Evolutionary conservation across 2,797 vertebrate species (phyloP).

Genomic region (Lindbergichthys nudifrons): DNA sequence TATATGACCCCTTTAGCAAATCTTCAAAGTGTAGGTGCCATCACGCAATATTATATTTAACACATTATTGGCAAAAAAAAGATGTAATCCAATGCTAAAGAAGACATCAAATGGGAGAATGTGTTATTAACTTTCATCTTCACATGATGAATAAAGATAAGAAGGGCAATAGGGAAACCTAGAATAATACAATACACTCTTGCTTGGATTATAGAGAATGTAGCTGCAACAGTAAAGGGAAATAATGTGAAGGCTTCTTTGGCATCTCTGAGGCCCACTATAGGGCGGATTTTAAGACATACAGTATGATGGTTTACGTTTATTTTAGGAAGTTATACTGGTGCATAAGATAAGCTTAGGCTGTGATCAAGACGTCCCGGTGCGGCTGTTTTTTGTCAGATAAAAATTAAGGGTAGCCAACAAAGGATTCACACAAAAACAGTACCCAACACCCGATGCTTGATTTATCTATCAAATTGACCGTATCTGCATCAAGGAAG

Average conservation of each 20-base stretch:
- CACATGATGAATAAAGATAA: not conserved
- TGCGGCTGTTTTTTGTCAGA: not conserved
- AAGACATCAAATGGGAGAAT: not conserved
- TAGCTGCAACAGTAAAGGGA: not conserved
- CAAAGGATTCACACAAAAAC: not conserved
- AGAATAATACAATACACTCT: not conserved
- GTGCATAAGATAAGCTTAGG: not conserved
- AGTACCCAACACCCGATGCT: not conserved
- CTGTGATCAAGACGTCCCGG: not conserved
- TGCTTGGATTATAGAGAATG: not conserved
- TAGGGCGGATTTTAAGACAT: not conserved
- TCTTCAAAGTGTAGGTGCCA: not conserved
- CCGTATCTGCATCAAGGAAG: not conserved
- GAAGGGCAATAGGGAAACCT: not conserved
- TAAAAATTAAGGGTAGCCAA: not conserved
- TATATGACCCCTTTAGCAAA: slow-evolving; percentile 6
- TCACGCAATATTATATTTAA: not conserved
- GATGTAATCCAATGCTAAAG: not conserved
- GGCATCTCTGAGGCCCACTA: not conserved
- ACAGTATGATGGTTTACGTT: not conserved
- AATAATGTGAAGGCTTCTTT: slow-evolving; percentile 2
- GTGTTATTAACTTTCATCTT: not conserved
- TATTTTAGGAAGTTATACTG: not conserved
- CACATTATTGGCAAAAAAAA: not conserved
- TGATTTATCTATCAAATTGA: not conserved